These are phyloP conservation scores for Caenorhabditis imperialis DNA, from an alignment of 2,888 invertebrate species.

Conservation along the genomic window DNA sequence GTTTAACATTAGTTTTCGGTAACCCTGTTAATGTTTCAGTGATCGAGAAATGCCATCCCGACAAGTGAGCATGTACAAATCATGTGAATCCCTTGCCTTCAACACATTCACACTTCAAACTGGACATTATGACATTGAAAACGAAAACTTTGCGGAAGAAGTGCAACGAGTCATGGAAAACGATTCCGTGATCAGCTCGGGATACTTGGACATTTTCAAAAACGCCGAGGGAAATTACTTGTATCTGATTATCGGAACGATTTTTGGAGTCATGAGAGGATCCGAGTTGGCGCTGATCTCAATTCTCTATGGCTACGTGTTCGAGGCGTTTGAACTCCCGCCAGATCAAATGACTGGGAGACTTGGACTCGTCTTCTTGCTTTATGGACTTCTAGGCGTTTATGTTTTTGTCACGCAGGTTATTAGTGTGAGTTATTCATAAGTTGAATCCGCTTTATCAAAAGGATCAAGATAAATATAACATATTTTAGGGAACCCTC, in stretches of 20 bases:
- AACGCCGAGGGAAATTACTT: slow-evolving; percentile 59
- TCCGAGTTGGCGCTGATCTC: slow-evolving; percentile 79
- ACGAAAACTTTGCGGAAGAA: slow-evolving; percentile 51
- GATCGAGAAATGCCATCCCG: too few species aligned
- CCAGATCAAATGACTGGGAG: slow-evolving; percentile 40
- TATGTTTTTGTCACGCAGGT: slow-evolving; percentile 35
- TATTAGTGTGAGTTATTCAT: slow-evolving; percentile 44
- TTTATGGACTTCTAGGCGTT: slow-evolving; percentile 31
- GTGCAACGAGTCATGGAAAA: slow-evolving; percentile 43
- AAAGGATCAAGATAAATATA: background rate
- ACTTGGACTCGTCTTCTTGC: slow-evolving; percentile 27
- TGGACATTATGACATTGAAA: slow-evolving; percentile 37
- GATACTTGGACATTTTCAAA: slow-evolving; percentile 51
- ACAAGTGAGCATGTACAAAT: slow-evolving; percentile 1
- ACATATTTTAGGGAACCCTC: slow-evolving; percentile 22
- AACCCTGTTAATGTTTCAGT: background rate
- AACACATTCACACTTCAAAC: slow-evolving; percentile 24
- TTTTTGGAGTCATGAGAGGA: slow-evolving; percentile 77
- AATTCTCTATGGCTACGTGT: slow-evolving; percentile 72
- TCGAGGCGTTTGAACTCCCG: slow-evolving; percentile 30
- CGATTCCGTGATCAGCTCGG: slow-evolving; percentile 42
- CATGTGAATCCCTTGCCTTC: slow-evolving; percentile 20
- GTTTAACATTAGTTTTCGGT: background rate
- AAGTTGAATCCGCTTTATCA: background rate
- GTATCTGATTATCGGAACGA: slow-evolving; percentile 52